Evolutionary conservation across 2,113 vertebrate genomes (phyloP).

Genomic region (Toxotes chatareus): DNA sequence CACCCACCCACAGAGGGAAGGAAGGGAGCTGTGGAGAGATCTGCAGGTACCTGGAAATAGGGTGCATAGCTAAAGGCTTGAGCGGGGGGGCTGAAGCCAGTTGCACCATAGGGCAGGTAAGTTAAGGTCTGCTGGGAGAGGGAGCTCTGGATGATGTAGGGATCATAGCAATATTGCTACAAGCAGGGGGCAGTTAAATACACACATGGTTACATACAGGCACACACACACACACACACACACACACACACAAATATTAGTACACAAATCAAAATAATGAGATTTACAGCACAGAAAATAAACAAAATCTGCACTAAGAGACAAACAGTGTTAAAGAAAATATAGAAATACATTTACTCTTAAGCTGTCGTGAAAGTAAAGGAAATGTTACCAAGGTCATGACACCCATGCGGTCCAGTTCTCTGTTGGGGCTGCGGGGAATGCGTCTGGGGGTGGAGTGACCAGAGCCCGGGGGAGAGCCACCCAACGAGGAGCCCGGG

Average conservation of each 20-base stretch:
- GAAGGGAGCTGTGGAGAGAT: neutral
- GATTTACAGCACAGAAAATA: neutral
- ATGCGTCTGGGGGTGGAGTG: constrained; percentile 90
- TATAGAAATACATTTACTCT: neutral
- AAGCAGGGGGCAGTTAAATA: constrained; percentile 53
- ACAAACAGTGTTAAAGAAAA: neutral
- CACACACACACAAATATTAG: constrained; percentile 1
- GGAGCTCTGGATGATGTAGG: constrained; percentile 77
- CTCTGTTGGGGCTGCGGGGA: constrained; percentile 91
- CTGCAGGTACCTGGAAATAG: constrained; percentile 69
- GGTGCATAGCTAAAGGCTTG: constrained; percentile 62
- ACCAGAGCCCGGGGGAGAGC: constrained; percentile 93
- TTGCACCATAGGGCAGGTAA: constrained; percentile 62
- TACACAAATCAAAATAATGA: neutral
- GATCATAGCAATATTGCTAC: constrained; percentile 80
- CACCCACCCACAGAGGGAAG: constrained; percentile 59
- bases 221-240: constrained; percentile 27
- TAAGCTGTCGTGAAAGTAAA: neutral
- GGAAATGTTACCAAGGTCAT: constrained; percentile 92
- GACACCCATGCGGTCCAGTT: constrained; percentile 93
- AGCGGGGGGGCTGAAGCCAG: constrained; percentile 58
- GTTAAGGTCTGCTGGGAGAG: constrained; percentile 78
- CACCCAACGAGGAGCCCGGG: constrained; percentile 82
- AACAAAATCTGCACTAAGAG: neutral
- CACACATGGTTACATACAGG: constrained; percentile 51